These are phyloP conservation scores for Vombatus ursinus DNA, from an alignment of 2,113 vertebrate species.

Conservation along the genomic window DNA sequence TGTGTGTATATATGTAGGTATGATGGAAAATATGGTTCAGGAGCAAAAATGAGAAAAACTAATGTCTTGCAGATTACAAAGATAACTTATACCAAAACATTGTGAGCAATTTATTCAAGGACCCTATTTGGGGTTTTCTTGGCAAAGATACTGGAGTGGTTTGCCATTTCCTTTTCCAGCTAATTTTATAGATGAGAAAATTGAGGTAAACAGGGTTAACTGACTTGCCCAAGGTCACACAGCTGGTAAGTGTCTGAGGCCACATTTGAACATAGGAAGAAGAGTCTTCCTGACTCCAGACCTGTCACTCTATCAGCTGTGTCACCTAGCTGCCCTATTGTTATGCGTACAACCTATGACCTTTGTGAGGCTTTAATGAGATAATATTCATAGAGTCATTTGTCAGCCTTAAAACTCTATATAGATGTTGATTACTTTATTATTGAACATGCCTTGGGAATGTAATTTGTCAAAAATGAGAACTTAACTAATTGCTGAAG, in stretches of 20 bases:
- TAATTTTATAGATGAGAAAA: no score
- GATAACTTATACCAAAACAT: not conserved
- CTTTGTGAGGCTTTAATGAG: not conserved
- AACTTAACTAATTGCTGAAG: slow-evolving; percentile 28
- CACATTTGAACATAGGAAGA: not conserved
- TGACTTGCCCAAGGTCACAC: not conserved
- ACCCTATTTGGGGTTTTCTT: not conserved
- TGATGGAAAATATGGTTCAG: not conserved
- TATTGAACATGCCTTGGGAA: not conserved
- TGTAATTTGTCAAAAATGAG: not conserved
- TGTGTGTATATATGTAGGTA: not conserved
- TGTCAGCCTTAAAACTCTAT: not conserved
- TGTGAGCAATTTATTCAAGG: not conserved
- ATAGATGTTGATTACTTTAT: not conserved
- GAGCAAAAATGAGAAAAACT: not conserved
- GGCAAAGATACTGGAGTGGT: no score
- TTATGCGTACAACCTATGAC: not conserved
- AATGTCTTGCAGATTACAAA: not conserved
- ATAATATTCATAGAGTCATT: not conserved
- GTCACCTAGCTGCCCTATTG: not conserved
- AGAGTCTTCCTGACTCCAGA: not conserved
- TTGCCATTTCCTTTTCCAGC: no score
- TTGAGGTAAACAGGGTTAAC: not conserved
- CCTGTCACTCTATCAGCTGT: not conserved
- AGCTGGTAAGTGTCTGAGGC: not conserved